Evolutionary conservation across 2,113 vertebrate genomes (phyloP).

Genomic region (Perca flavescens): DNA sequence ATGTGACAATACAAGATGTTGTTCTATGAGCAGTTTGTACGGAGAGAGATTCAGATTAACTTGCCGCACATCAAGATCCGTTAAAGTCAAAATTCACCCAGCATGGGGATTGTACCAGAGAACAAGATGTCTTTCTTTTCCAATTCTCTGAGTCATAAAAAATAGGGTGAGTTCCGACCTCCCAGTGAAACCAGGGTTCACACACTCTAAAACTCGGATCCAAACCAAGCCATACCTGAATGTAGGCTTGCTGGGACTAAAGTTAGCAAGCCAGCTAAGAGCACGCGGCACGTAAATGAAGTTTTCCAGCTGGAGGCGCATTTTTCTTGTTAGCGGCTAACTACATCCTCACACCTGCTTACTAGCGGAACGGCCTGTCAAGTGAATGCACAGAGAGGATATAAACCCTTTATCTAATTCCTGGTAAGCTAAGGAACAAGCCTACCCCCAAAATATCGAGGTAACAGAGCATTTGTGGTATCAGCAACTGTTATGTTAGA

Average conservation of each 20-base stretch:
- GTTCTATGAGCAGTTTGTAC: conserved; percentile 73
- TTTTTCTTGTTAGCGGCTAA: neutral
- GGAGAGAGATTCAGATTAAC: conserved; percentile 74
- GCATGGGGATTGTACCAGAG: conserved; percentile 48
- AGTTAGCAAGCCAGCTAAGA: too few relatives aligned
- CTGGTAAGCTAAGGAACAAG: neutral
- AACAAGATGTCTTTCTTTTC: conserved; percentile 76
- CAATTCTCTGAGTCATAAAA: conserved; percentile 52
- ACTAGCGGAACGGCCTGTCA: neutral
- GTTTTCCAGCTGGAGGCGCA: neutral
- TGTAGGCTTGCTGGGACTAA: too few relatives aligned
- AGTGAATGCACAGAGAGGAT: neutral
- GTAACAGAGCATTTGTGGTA: neutral
- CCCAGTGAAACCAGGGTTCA: too few relatives aligned
- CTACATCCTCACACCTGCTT: neutral
- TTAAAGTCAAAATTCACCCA: conserved; percentile 74
- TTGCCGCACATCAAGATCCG: conserved; percentile 71
- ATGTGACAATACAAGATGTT: conserved; percentile 83
- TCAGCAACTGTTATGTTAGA: neutral
- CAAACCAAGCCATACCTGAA: too few relatives aligned
- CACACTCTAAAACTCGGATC: too few relatives aligned
- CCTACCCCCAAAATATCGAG: neutral
- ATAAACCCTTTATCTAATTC: neutral
- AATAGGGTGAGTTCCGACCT: conserved; percentile 17
- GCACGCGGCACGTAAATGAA: neutral